Conservation (phyloP, 2,113 vertebrate species). For the Microtus pennsylvanicus region DNA sequence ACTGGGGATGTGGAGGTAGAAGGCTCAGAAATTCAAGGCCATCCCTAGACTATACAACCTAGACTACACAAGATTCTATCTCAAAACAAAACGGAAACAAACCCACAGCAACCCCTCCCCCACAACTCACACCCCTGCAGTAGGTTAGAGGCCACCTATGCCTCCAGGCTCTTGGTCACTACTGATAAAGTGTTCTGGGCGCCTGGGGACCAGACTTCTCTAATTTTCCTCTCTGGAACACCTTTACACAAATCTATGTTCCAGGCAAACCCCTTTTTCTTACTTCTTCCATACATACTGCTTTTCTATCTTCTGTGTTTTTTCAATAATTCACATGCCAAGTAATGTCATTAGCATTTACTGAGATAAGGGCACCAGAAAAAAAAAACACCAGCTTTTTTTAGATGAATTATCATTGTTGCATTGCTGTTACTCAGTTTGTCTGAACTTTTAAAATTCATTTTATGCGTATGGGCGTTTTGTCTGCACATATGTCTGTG, state of each 20-base stretch:
- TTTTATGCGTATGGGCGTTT: neutral
- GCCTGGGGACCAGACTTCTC: accelerated
- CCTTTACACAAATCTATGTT: neutral
- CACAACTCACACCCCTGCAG: neutral
- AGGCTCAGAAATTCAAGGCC: neutral
- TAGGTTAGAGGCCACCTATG: neutral
- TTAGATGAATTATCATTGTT: neutral
- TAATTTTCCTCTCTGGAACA: neutral
- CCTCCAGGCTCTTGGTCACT: neutral
- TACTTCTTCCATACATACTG: slow-evolving; percentile 32
- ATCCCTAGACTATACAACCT: neutral
- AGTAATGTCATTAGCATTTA: neutral
- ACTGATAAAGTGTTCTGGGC: neutral
- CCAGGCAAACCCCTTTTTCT: neutral
- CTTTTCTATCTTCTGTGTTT: neutral
- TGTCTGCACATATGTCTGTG: neutral
- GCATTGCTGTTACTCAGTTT: neutral
- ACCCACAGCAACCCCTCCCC: no score
- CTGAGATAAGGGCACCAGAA: neutral
- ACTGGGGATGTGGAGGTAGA: neutral
- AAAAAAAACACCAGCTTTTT: neutral
- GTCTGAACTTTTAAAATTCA: neutral
- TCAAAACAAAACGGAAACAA: neutral
- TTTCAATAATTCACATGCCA: neutral
- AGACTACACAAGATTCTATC: neutral